A percentile compares a stretch with the other conserved stretches of the same genome.
Evolutionary conservation across 2,888 invertebrate genomes (phyloP).

Genomic region (Aphodius sticticus): DNA sequence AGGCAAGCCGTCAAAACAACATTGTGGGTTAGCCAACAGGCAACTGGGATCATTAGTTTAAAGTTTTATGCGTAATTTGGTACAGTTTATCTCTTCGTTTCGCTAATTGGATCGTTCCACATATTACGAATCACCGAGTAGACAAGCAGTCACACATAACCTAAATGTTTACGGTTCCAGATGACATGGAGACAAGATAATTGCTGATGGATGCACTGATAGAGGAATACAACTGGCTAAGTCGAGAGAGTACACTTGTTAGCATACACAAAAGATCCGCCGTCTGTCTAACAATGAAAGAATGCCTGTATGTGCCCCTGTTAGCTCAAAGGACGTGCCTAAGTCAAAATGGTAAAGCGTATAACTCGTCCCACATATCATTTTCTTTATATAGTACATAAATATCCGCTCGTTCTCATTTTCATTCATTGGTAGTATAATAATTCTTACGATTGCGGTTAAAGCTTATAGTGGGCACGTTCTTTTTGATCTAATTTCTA

Average conservation of each 20-base stretch:
- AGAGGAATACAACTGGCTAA: neutral
- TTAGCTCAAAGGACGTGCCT: neutral
- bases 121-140: neutral
- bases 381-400: neutral
- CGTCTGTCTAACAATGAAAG: neutral
- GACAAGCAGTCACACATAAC: constrained; percentile 4
- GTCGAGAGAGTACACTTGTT: neutral
- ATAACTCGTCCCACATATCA: neutral
- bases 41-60: no score
- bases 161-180: constrained; percentile 4
- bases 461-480: neutral
- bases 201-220: neutral
- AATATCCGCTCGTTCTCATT: neutral
- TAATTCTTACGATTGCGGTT: neutral
- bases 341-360: neutral
- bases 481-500: constrained; percentile 36
- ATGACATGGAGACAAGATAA: constrained; percentile 4
- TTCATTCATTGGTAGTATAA: neutral
- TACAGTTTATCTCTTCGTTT: neutral
- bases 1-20: no score
- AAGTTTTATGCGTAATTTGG: neutral
- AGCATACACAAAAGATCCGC: neutral
- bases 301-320: neutral
- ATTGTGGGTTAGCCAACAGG: no score
- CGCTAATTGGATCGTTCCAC: neutral